phyloP scores from a whole-genome alignment of 2,888 invertebrate species.

The Drosophila gaucha region DNA sequence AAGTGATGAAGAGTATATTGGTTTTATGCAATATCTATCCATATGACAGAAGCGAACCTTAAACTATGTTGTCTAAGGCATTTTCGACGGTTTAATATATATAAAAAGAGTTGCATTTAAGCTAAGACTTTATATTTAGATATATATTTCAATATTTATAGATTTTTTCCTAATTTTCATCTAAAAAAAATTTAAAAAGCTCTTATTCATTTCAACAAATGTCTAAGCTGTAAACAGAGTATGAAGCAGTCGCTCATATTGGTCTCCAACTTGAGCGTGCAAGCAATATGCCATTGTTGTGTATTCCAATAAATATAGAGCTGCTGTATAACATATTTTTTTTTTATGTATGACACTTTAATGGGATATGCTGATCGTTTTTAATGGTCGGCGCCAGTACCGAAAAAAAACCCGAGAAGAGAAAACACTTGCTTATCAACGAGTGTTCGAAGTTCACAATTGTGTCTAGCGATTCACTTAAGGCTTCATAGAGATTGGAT shows the following conservation, averaged over 20 bases:
- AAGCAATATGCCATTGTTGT: conserved; percentile 17
- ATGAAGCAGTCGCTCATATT: background rate
- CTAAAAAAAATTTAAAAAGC: too few relatives aligned
- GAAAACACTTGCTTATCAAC: conserved; percentile 38
- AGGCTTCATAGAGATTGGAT: conserved; percentile 31
- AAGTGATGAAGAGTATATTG: background rate
- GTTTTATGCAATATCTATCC: background rate
- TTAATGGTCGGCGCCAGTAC: conserved; percentile 19
- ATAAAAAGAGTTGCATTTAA: too few relatives aligned
- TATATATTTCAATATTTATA: too few relatives aligned
- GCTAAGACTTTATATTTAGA: too few relatives aligned
- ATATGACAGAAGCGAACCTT: background rate
- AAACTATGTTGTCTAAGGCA: too few relatives aligned
- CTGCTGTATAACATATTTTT: conserved; percentile 7
- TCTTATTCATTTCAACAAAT: too few relatives aligned
- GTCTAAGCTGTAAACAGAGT: too few relatives aligned
- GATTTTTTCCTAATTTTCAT: too few relatives aligned
- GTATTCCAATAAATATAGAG: background rate
- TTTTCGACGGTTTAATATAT: too few relatives aligned
- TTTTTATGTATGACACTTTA: conserved; percentile 32
- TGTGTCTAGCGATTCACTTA: conserved; percentile 56
- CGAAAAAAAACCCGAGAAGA: conserved; percentile 20
- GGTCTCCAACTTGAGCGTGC: conserved; percentile 2
- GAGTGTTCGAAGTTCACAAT: conserved; percentile 52
- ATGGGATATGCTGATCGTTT: conserved; percentile 18